These are phyloP conservation scores for Anadara kagoshimensis DNA, from an alignment of 1,140 invertebrate genomes.

Conservation along the genomic window DNA sequence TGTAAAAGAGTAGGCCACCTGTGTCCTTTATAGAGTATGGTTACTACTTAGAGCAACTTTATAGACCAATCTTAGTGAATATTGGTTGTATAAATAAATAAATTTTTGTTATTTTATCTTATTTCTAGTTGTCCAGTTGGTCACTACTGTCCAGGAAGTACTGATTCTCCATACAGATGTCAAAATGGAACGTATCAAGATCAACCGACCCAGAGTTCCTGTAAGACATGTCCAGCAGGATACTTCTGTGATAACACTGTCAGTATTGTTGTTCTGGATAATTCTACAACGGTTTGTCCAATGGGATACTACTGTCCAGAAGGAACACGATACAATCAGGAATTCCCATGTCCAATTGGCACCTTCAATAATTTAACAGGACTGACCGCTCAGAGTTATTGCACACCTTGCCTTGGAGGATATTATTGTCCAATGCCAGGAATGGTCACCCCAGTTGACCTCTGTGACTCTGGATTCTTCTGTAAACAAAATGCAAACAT, in stretches of 20 bases:
- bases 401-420: constrained; percentile 64
- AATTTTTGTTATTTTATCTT: too few relatives aligned
- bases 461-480: constrained; percentile 68
- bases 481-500: constrained; percentile 68
- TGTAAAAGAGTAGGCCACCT: too few relatives aligned
- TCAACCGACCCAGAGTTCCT: constrained; percentile 54
- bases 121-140: constrained; percentile 64
- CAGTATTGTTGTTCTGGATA: constrained; percentile 62
- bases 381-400: constrained; percentile 48
- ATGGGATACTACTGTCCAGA: constrained; percentile 66
- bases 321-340: constrained; percentile 60
- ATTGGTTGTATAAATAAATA: too few relatives aligned
- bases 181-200: constrained; percentile 69
- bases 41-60: too few relatives aligned
- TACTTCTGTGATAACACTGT: constrained; percentile 70
- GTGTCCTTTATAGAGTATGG: too few relatives aligned
- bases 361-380: constrained; percentile 66
- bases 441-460: constrained; percentile 59
- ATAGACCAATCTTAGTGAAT: too few relatives aligned
- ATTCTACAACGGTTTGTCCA: constrained; percentile 65
- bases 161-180: constrained; percentile 56
- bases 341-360: constrained; percentile 68
- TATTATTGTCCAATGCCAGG: constrained; percentile 67
- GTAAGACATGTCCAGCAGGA: constrained; percentile 64
- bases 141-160: constrained; percentile 62